phyloP scores from a whole-genome alignment of 1,140 invertebrate genomes.

The Papilio polyxenes region DNA sequence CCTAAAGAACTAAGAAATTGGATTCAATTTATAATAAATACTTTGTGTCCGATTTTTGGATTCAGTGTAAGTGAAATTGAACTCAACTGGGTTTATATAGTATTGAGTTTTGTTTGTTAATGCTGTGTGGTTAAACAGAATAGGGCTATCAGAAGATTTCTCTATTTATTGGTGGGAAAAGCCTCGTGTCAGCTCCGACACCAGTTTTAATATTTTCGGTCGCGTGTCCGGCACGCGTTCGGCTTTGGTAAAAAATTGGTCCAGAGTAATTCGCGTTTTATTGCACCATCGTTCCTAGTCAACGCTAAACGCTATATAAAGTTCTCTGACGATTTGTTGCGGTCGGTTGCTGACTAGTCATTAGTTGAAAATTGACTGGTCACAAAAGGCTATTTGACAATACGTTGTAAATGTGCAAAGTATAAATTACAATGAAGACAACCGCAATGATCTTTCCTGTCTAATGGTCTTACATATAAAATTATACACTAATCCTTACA shows the following conservation, averaged over 20 bases:
- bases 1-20: slow-evolving; percentile 37
- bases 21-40: slow-evolving; percentile 39
- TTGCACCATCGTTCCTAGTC: slow-evolving; percentile 66
- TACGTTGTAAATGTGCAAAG: slow-evolving; percentile 43
- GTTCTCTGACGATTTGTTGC: slow-evolving; percentile 51
- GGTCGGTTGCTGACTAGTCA: slow-evolving; percentile 57
- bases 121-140: slow-evolving; percentile 43
- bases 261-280: slow-evolving; percentile 75
- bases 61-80: slow-evolving; percentile 22
- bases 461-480: not conserved
- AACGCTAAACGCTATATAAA: slow-evolving; percentile 65
- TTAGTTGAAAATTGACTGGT: slow-evolving; percentile 62
- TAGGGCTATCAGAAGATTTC: slow-evolving; percentile 69
- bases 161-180: slow-evolving; percentile 80
- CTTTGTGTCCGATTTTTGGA: not conserved
- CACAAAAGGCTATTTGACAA: slow-evolving; percentile 48
- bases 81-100: not conserved
- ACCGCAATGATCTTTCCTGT: slow-evolving; percentile 21
- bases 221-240: slow-evolving; percentile 68
- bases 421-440: slow-evolving; percentile 42
- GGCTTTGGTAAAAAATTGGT: slow-evolving; percentile 79
- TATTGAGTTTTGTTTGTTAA: slow-evolving; percentile 41
- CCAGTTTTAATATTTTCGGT: slow-evolving; percentile 79
- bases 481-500: not conserved
- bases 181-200: slow-evolving; percentile 79